phyloP scores from a whole-genome alignment of 2,888 invertebrate species.

The Lomographa bimaculata region DNA sequence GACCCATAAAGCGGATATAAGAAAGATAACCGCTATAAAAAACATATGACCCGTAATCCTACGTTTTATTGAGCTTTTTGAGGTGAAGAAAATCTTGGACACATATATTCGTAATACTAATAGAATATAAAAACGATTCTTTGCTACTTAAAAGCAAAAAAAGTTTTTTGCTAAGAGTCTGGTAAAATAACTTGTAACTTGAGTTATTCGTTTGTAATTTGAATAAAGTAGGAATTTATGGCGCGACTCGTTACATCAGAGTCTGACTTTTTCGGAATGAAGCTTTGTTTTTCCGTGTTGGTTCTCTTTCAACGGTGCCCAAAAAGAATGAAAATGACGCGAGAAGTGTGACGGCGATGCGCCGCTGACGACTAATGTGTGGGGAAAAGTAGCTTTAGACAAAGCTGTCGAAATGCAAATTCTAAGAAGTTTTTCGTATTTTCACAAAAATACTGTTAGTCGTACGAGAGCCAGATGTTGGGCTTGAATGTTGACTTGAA shows the following conservation, averaged over 20 bases:
- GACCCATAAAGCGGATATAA: constrained; percentile 49
- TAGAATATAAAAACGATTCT: constrained; percentile 20
- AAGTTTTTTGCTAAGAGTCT: constrained; percentile 12
- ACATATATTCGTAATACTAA: constrained; percentile 25
- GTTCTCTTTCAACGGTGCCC: constrained; percentile 38
- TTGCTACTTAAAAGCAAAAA: constrained; percentile 10
- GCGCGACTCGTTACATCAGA: constrained; percentile 27
- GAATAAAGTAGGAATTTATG: constrained; percentile 37
- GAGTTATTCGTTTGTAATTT: constrained; percentile 29
- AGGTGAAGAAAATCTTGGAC: constrained; percentile 30
- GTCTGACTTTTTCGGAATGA: constrained; percentile 36
- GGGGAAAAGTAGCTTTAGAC: constrained; percentile 45
- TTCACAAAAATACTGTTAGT: constrained; percentile 20
- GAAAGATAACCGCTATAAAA: constrained; percentile 53
- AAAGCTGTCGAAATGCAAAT: constrained; percentile 31
- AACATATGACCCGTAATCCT: constrained; percentile 48
- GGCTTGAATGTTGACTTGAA: constrained; percentile 7
- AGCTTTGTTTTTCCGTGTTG: constrained; percentile 40
- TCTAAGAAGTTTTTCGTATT: constrained; percentile 24
- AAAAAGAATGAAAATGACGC: constrained; percentile 39
- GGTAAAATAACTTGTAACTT: constrained; percentile 19
- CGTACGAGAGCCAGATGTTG: constrained; percentile 11
- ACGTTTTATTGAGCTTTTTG: constrained; percentile 42
- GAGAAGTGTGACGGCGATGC: constrained; percentile 38
- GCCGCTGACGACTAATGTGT: constrained; percentile 44